These are phyloP conservation scores for Steinernema scapterisci DNA, from an alignment of 2,888 invertebrate genomes.

Conservation along the genomic window DNA sequence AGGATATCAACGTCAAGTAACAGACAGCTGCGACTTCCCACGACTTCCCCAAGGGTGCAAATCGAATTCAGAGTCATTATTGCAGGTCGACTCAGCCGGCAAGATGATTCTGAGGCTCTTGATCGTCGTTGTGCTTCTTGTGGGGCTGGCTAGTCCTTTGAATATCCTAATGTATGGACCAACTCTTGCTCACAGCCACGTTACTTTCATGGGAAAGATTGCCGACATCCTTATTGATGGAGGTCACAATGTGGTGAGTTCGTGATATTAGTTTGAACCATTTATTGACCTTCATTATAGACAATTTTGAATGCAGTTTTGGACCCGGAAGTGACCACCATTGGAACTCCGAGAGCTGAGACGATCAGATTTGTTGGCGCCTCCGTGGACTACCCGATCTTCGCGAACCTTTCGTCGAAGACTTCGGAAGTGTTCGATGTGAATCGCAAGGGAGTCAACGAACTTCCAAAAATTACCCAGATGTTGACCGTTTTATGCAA, in stretches of 20 bases:
- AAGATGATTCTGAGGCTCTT: background rate
- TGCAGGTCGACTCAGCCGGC: background rate
- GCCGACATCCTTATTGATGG: slow-evolving; percentile 41
- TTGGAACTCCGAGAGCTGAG: background rate
- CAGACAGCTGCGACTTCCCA: slow-evolving; percentile 12
- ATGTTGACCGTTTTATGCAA: slow-evolving; percentile 31
- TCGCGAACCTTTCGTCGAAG: slow-evolving; percentile 31
- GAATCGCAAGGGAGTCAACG: slow-evolving; percentile 21
- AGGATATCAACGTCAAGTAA: background rate
- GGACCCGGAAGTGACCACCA: slow-evolving; percentile 22
- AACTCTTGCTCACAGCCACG: slow-evolving; percentile 40
- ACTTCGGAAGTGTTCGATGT: slow-evolving; percentile 32
- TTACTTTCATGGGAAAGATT: slow-evolving; percentile 40
- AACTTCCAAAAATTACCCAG: slow-evolving; percentile 30
- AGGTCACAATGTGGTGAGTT: slow-evolving; percentile 42
- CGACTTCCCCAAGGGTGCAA: background rate
- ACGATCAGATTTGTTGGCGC: slow-evolving; percentile 20
- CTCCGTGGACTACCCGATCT: slow-evolving; percentile 27
- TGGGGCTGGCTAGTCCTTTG: slow-evolving; percentile 5
- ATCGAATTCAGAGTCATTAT: background rate
- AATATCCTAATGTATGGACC: slow-evolving; percentile 38
- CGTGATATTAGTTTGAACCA: background rate
- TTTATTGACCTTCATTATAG: background rate
- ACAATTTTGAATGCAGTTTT: slow-evolving; percentile 24
- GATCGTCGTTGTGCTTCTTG: no score